A percentile compares a stretch with the other conserved stretches of the same genome.
These are phyloP conservation scores for Aquatica leii DNA, from an alignment of 2,888 invertebrate species.

Conservation along the genomic window DNA sequence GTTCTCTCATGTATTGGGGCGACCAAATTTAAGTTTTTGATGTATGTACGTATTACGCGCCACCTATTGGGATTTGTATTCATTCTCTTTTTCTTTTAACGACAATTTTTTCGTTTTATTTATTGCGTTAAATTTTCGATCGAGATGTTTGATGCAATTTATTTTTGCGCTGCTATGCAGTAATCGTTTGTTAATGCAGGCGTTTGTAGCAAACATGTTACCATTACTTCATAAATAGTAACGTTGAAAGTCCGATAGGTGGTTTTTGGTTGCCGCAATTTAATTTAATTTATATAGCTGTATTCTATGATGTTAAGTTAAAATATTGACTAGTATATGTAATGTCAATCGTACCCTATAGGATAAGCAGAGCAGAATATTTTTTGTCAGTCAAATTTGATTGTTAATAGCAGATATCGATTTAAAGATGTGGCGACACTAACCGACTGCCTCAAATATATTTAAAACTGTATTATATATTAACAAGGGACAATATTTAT, in stretches of 20 bases:
- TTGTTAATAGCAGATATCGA: constrained; percentile 20
- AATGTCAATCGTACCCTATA: constrained; percentile 51
- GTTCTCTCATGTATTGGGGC: constrained; percentile 41
- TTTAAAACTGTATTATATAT: constrained; percentile 45
- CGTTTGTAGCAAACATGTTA: constrained; percentile 3
- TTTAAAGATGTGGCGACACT: constrained; percentile 19
- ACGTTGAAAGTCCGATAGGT: constrained; percentile 18
- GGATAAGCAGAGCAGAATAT: constrained; percentile 60
- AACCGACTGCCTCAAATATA: constrained; percentile 40
- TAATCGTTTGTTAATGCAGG: not conserved
- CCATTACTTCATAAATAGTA: constrained; percentile 11
- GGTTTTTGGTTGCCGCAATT: constrained; percentile 30
- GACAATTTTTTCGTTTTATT: too few relatives aligned
- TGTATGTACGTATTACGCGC: constrained; percentile 17
- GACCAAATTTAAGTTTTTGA: constrained; percentile 19
- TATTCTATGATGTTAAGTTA: constrained; percentile 48
- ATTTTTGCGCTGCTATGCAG: constrained; percentile 8
- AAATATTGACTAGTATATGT: constrained; percentile 52
- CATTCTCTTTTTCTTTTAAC: too few relatives aligned
- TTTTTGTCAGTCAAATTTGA: constrained; percentile 50
- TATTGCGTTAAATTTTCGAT: not conserved
- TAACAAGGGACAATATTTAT: constrained; percentile 1
- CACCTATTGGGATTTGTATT: too few relatives aligned
- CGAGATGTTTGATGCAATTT: not conserved
- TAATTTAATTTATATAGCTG: constrained; percentile 46